Conservation (phyloP, 2,888 invertebrate species). For the Catocala sponsa region DNA sequence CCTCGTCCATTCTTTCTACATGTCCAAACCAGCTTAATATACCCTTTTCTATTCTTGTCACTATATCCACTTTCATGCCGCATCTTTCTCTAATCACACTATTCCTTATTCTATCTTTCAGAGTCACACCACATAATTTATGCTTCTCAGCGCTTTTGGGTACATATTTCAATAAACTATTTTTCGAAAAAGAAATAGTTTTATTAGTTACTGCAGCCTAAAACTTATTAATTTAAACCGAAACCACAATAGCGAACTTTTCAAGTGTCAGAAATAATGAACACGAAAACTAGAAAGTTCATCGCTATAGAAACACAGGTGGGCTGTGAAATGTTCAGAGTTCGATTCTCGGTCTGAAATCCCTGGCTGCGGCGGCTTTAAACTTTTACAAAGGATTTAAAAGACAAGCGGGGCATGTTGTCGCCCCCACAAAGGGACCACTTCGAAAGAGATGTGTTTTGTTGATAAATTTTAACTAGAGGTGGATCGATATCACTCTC, state of each 20-base stretch:
- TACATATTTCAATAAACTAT: too few species aligned
- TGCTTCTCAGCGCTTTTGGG: too few species aligned
- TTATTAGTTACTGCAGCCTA: too few species aligned
- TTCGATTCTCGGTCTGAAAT: slow-evolving; percentile 27
- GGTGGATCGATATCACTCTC: too few species aligned
- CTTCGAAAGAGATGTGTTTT: slow-evolving; percentile 24
- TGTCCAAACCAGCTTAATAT: too few species aligned
- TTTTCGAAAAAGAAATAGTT: too few species aligned
- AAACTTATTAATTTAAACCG: neutral
- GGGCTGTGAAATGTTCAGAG: slow-evolving; percentile 18
- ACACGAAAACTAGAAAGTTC: slow-evolving; percentile 23
- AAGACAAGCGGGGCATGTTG: slow-evolving; percentile 22
- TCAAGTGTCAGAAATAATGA: slow-evolving; percentile 13
- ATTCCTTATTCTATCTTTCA: too few species aligned
- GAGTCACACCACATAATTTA: too few species aligned
- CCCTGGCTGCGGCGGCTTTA: slow-evolving; percentile 25
- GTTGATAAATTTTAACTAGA: slow-evolving; percentile 13
- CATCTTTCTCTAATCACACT: too few species aligned
- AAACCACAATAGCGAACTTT: neutral
- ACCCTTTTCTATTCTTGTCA: too few species aligned
- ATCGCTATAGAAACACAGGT: slow-evolving; percentile 33
- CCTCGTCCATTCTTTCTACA: too few species aligned
- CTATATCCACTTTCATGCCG: too few species aligned
- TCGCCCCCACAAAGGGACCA: slow-evolving; percentile 26
- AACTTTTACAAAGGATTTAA: slow-evolving; percentile 44